Evolutionary conservation across 1,140 invertebrate genomes (phyloP), one percentile per base, ranked within the genome.

Genomic region (Alviniconcha marisindica): DNA sequence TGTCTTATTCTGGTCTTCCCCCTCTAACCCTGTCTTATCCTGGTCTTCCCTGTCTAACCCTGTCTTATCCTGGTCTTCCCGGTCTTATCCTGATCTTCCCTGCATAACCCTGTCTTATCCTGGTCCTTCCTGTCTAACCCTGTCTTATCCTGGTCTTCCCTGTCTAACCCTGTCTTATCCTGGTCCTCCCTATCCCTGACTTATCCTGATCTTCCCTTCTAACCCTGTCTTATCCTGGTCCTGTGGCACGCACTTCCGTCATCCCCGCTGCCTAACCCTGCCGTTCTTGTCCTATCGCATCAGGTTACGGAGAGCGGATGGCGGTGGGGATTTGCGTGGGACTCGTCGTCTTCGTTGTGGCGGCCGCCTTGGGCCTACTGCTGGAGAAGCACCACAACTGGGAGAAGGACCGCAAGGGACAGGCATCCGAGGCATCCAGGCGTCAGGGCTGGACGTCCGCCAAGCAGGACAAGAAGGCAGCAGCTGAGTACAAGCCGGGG

Each of bases 331-430:
- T 79, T 2, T 31, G n/a, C 15, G 56, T 79, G 28, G 77, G 77
- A 0, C 33, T 40, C 33, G 51, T 28, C n/a, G 38, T 63, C n/a
- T 79, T 79, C 51, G 15, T 79, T 1, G 0, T 79, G 51, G 54
- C 48, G 5, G 77, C 77, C 3, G 31, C 48, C 33, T 54, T 79
- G 77, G 77, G 77, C n/a, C 24, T 63, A 1, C 33, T 60, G 31
- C 77, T 79, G 51, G 77, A 79, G 77, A 79, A 63, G 12, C 51
- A 31, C 51, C 77, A 63, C 77, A 60, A 79, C 77, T 79, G 77
- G 77, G 77, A 76, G 73, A 76, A 76, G 73, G 42, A 76, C 1
- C 5, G 42, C 2, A 18, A 18, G 7, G 7, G 7, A 10, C 7
- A 18, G 7, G 18, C 5, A 5, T 10, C 5, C 7, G 44, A 10